Conservation (phyloP, 2,113 vertebrate species). For the Rostratula benghalensis region DNA sequence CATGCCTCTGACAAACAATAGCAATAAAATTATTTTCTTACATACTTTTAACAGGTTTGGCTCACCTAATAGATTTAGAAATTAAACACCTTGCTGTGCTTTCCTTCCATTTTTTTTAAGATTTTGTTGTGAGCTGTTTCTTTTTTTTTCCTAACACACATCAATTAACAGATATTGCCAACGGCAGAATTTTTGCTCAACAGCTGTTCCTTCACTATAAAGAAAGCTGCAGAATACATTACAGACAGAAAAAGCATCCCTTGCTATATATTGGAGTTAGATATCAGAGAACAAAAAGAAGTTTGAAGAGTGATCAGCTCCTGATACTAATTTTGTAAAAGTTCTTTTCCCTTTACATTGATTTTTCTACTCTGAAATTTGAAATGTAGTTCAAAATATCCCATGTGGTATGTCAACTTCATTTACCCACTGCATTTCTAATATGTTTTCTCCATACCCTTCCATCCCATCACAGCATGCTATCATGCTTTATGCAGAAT, state of each 20-base stretch:
- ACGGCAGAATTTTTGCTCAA: slow-evolving; percentile 71
- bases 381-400: slow-evolving; percentile 63
- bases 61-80: not conserved
- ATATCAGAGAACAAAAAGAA: slow-evolving; percentile 37
- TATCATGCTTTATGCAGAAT: slow-evolving; percentile 66
- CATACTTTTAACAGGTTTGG: not conserved
- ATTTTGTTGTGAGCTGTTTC: not conserved
- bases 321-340: slow-evolving; percentile 36
- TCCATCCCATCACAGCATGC: slow-evolving; percentile 56
- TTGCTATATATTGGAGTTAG: not conserved
- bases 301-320: slow-evolving; percentile 17
- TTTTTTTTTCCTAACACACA: slow-evolving; percentile 34
- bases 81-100: not conserved
- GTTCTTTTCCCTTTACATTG: slow-evolving; percentile 47
- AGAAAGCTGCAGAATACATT: slow-evolving; percentile 64
- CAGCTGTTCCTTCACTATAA: slow-evolving; percentile 68
- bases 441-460: slow-evolving; percentile 56
- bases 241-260: slow-evolving; percentile 1
- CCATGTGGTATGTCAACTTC: slow-evolving; percentile 61
- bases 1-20: not conserved
- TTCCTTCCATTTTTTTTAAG: not conserved
- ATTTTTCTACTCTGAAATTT: slow-evolving; percentile 57
- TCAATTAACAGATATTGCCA: slow-evolving; percentile 75
- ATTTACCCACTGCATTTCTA: slow-evolving; percentile 61
- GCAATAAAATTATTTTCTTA: not conserved